Conservation (phyloP, 2,888 invertebrate genomes). For the Cerceris ruficornis region DNA sequence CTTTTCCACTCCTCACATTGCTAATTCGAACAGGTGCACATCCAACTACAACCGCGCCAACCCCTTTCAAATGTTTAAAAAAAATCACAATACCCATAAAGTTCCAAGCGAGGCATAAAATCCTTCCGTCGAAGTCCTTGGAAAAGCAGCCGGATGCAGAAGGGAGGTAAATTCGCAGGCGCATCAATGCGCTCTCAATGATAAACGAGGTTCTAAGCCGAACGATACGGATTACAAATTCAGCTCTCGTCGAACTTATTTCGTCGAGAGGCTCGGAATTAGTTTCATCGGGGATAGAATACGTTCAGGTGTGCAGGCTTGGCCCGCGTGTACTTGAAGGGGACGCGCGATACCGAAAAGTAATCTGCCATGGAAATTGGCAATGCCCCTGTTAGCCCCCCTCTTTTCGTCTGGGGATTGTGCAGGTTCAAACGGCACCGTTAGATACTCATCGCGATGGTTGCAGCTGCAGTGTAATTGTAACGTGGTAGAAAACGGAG, state of each 20-base stretch:
- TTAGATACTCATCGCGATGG: constrained; percentile 31
- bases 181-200: background rate
- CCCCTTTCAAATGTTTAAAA: too few relatives aligned
- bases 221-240: constrained; percentile 22
- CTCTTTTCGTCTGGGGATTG: background rate
- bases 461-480: constrained; percentile 51
- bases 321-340: constrained; percentile 9
- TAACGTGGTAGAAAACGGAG: constrained; percentile 19
- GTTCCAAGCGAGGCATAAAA: too few relatives aligned
- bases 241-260: constrained; percentile 30
- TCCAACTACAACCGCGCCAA: too few relatives aligned
- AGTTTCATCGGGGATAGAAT: constrained; percentile 39
- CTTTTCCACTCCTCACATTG: too few relatives aligned
- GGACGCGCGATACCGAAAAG: constrained; percentile 37
- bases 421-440: constrained; percentile 20
- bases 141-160: too few relatives aligned
- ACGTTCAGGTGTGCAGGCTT: constrained; percentile 42
- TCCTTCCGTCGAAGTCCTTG: too few relatives aligned
- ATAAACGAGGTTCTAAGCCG: constrained; percentile 33
- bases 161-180: background rate
- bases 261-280: constrained; percentile 44
- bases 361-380: constrained; percentile 66
- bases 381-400: constrained; percentile 31
- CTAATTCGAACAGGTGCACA: too few relatives aligned
- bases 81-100: too few relatives aligned